Evolutionary conservation across 2,113 vertebrate species (phyloP).

Genomic region (Aptenodytes forsteri): DNA sequence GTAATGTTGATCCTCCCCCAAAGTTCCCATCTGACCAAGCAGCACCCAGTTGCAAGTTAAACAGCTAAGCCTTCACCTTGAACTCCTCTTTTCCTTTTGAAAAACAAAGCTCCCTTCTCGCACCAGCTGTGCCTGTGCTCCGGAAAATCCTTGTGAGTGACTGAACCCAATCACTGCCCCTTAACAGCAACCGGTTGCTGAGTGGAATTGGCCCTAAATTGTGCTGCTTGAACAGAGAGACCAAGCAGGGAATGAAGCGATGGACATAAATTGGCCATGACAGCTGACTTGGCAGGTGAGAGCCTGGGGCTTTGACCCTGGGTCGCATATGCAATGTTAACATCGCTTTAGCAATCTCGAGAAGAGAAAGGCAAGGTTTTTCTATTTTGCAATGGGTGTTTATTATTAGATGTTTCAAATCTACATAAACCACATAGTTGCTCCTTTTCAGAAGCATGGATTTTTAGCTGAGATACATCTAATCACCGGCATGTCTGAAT

Average conservation of each 20-base stretch:
- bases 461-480: background rate
- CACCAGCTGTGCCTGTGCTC: background rate
- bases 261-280: background rate
- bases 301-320: background rate
- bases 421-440: background rate
- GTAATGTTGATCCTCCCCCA: background rate
- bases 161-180: background rate
- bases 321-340: background rate
- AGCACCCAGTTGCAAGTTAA: background rate
- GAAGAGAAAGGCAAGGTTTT: background rate
- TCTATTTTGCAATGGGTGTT: background rate
- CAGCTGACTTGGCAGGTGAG: background rate
- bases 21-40: background rate
- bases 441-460: background rate
- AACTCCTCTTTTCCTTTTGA: background rate
- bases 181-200: background rate
- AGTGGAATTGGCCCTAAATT: background rate
- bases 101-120: background rate
- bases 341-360: background rate
- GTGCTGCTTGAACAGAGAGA: background rate
- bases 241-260: background rate
- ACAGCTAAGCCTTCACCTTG: background rate
- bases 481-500: background rate
- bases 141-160: background rate
- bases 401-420: background rate